These are phyloP conservation scores for Gymnobelideus leadbeateri DNA, from an alignment of 2,113 vertebrate genomes.

Conservation along the genomic window DNA sequence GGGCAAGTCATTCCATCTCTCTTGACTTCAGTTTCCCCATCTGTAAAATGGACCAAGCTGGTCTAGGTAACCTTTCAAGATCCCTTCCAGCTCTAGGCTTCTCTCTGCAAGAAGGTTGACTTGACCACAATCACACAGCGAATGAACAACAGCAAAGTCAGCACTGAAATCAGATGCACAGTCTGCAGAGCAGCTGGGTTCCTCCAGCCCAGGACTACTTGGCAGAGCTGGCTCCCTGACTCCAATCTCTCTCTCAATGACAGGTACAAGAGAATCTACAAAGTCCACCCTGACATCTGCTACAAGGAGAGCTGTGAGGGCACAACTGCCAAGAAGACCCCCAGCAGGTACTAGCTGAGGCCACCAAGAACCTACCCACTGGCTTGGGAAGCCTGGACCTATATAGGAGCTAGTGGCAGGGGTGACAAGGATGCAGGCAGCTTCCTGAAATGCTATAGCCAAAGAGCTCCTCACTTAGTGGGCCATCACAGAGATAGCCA, in stretches of 20 bases:
- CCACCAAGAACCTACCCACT: accelerated
- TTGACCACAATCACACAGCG: neutral
- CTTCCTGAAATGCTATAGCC: neutral
- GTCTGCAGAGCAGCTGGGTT: neutral
- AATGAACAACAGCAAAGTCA: neutral
- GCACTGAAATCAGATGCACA: neutral
- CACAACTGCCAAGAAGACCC: slow-evolving; percentile 77
- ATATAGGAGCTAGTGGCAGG: too few relatives aligned
- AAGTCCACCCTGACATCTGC: slow-evolving; percentile 92
- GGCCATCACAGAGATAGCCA: neutral
- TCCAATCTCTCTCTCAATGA: slow-evolving; percentile 51
- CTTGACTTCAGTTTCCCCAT: neutral
- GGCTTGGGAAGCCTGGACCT: neutral
- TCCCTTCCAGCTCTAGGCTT: neutral
- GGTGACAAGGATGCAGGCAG: too few relatives aligned
- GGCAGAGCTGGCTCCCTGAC: neutral
- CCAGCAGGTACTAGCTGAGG: slow-evolving; percentile 83
- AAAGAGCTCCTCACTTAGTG: too few relatives aligned
- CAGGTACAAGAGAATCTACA: slow-evolving; percentile 94
- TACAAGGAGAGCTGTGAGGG: slow-evolving; percentile 93
- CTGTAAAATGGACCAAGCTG: neutral
- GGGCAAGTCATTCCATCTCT: neutral
- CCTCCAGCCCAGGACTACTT: neutral
- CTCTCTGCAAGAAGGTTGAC: neutral
- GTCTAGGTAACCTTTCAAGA: too few relatives aligned